These are phyloP conservation scores for Pelagia noctiluca DNA, from an alignment of 30 jellyfish, hydroid and myxozoan genomes.

Conservation along the genomic window DNA sequence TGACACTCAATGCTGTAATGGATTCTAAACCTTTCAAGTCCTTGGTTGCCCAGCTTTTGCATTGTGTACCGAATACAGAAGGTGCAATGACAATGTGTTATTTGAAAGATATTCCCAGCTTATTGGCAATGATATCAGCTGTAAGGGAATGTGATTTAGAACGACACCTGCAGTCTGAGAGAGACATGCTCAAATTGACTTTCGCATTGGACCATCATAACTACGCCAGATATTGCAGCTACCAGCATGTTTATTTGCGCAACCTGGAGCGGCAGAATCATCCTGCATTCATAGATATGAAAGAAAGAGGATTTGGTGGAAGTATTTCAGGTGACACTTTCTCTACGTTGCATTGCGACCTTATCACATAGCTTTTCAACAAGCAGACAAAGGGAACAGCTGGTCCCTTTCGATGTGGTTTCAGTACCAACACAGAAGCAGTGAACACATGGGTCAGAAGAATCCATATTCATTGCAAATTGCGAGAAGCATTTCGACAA, in stretches of 20 bases:
- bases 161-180: slow-evolving; percentile 47
- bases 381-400: slow-evolving; percentile 66
- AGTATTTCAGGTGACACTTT: slow-evolving; percentile 46
- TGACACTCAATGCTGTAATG: slow-evolving; percentile 8
- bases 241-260: slow-evolving; percentile 12
- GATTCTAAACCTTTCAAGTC: no score
- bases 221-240: slow-evolving; percentile 46
- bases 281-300: slow-evolving; percentile 53
- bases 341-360: slow-evolving; percentile 62
- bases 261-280: slow-evolving; percentile 3
- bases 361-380: slow-evolving; percentile 64
- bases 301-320: slow-evolving; percentile 44
- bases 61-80: slow-evolving; percentile 6
- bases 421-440: slow-evolving; percentile 38
- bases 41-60: neutral
- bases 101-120: slow-evolving; percentile 48
- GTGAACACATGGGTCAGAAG: slow-evolving; percentile 56
- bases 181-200: slow-evolving; percentile 18
- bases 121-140: slow-evolving; percentile 53
- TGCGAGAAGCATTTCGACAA: slow-evolving; percentile 28
- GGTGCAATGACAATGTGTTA: slow-evolving; percentile 27
- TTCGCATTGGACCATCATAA: slow-evolving; percentile 56
- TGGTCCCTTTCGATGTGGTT: slow-evolving; percentile 64
- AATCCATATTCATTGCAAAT: slow-evolving; percentile 50
- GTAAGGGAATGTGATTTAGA: slow-evolving; percentile 41